Evolutionary conservation across 2,113 vertebrate species (phyloP).

Genomic region (Globicephala melas): DNA sequence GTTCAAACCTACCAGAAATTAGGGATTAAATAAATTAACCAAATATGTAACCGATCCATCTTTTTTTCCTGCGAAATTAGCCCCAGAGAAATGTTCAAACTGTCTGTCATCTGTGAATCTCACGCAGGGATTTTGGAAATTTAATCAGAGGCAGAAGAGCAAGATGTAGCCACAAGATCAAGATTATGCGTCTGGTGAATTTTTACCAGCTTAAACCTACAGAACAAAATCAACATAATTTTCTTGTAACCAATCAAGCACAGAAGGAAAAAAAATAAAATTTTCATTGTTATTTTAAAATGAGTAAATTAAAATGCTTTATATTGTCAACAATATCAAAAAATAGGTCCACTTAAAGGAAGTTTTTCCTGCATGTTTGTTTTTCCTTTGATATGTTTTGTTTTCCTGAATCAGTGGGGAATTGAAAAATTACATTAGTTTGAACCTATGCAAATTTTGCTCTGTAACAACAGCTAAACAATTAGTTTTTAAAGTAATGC

Average conservation of each 20-base stretch:
- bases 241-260: constrained; percentile 30
- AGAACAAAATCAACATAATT: constrained; percentile 48
- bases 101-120: constrained; percentile 53
- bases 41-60: constrained; percentile 23
- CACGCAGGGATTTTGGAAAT: constrained; percentile 43
- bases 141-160: constrained; percentile 3
- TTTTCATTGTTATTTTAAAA: constrained; percentile 45
- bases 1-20: constrained; percentile 7
- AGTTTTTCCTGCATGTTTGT: background rate
- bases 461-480: background rate
- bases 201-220: constrained; percentile 5
- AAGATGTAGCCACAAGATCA: background rate
- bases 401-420: background rate
- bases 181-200: constrained; percentile 5
- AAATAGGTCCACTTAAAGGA: constrained; percentile 7
- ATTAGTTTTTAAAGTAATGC: background rate
- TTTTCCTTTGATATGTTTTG: background rate
- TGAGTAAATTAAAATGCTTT: constrained; percentile 29
- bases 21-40: constrained; percentile 8
- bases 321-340: constrained; percentile 15
- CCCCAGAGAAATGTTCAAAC: constrained; percentile 19
- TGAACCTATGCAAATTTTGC: background rate
- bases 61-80: constrained; percentile 43
- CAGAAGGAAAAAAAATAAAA: background rate
- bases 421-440: background rate